These are phyloP conservation scores for Phallusia fumigata DNA, from an alignment of 23 tunicate species.

Conservation along the genomic window DNA sequence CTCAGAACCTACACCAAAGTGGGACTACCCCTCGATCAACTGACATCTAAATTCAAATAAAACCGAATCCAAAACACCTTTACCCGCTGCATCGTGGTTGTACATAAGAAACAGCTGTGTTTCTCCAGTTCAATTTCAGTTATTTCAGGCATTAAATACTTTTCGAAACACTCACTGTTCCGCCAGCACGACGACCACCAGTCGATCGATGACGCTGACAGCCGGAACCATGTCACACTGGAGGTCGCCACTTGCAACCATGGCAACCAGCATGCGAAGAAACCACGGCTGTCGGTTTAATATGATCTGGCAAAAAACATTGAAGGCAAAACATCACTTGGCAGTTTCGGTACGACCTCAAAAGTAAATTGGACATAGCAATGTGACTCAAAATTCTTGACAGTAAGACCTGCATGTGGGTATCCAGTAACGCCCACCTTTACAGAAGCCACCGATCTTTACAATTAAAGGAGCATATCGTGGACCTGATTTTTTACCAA, in stretches of 20 bases:
- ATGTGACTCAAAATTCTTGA: background rate
- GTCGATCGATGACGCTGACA: slow-evolving; percentile 91
- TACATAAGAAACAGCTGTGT: no score
- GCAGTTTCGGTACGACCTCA: background rate
- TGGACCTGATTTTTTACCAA: no score
- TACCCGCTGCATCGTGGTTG: no score
- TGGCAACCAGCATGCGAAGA: slow-evolving; percentile 55
- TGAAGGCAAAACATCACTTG: background rate
- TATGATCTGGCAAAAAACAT: slow-evolving; percentile 44
- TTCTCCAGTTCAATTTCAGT: no score
- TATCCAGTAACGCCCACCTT: background rate
- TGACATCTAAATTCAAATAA: no score
- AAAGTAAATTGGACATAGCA: background rate
- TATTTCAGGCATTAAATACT: no score
- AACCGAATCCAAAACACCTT: no score
- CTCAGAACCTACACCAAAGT: no score
- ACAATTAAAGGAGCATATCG: no score
- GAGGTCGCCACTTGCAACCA: slow-evolving; percentile 84
- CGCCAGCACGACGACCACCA: slow-evolving; percentile 96
- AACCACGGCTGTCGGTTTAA: slow-evolving; percentile 88
- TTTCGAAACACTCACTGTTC: slow-evolving; percentile 75
- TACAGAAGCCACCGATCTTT: background rate
- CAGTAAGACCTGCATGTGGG: background rate
- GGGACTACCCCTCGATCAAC: no score
- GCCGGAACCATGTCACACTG: slow-evolving; percentile 99